A percentile compares a stretch with the other conserved stretches of the same genome.
phyloP scores from a whole-genome alignment of 2,797 vertebrate species.

The Petrocephalus sullivani region DNA sequence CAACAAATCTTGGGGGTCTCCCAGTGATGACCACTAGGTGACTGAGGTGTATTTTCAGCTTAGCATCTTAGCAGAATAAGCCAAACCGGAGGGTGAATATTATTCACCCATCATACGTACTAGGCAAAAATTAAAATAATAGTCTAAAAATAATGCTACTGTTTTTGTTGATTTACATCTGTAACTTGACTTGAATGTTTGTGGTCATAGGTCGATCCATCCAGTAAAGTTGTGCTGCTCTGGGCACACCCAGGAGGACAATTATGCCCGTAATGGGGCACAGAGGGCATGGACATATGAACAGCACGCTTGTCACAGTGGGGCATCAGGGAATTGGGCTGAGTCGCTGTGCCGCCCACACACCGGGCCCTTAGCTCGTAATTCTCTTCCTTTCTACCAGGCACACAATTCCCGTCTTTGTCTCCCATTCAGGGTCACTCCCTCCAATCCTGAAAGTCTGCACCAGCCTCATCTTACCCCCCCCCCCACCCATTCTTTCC shows the following conservation, averaged over 20 bases:
- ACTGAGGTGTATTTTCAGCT: not conserved
- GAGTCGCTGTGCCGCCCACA: not conserved
- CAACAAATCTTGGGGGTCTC: not conserved
- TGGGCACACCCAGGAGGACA: not conserved
- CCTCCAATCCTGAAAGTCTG: not conserved
- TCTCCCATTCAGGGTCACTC: not conserved
- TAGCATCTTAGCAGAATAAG: not conserved
- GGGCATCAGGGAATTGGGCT: not conserved
- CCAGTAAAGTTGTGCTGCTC: not conserved
- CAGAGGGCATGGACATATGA: not conserved
- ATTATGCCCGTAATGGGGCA: not conserved
- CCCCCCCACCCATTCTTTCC: not conserved
- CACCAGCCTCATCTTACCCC: slow-evolving; percentile 3
- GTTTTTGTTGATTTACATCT: not conserved
- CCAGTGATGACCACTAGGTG: not conserved
- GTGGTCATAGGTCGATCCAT: not conserved
- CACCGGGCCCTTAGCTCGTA: not conserved
- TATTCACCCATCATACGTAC: not conserved
- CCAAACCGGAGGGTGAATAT: not conserved
- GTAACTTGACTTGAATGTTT: not conserved
- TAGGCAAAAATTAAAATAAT: not conserved
- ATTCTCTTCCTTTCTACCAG: not conserved
- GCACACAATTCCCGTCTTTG: not conserved
- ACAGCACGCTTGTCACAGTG: not conserved
- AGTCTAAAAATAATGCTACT: not conserved